A percentile compares a stretch with the other conserved stretches of the same genome.
Conservation (phyloP, 2,797 vertebrate species). For the Sciurus vulgaris region DNA sequence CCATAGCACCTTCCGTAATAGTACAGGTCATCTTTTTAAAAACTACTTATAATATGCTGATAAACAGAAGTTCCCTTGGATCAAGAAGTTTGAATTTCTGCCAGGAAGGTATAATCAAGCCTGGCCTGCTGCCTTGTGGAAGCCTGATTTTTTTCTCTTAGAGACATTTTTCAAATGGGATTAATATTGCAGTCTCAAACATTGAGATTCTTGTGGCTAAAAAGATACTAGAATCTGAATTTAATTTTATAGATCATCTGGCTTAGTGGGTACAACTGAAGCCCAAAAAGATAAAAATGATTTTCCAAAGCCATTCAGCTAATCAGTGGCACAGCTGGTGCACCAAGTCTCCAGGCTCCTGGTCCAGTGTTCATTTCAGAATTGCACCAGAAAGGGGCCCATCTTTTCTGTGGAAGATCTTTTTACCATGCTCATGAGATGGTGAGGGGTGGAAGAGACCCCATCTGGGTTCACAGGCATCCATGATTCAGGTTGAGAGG, state of each 20-base stretch:
- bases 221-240: slow-evolving; percentile 43
- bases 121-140: not conserved
- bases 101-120: slow-evolving; percentile 31
- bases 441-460: not conserved
- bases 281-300: slow-evolving; percentile 19
- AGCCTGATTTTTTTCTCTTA: slow-evolving; percentile 19
- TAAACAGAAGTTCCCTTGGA: slow-evolving; percentile 43
- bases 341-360: not conserved
- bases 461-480: slow-evolving; percentile 20
- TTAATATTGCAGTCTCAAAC: slow-evolving; percentile 66
- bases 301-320: slow-evolving; percentile 23
- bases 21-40: not conserved
- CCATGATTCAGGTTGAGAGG: not conserved
- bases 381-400: not conserved
- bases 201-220: slow-evolving; percentile 32
- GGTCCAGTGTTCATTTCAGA: not conserved
- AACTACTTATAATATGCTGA: not conserved
- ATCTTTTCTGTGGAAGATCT: not conserved
- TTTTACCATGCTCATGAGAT: not conserved
- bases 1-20: not conserved
- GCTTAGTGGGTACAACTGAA: slow-evolving; percentile 43
- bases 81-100: slow-evolving; percentile 38
- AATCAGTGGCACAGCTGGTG: slow-evolving; percentile 4
- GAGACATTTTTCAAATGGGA: slow-evolving; percentile 51
- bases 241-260: slow-evolving; percentile 31